Evolutionary conservation across 2,797 vertebrate species (phyloP).

Genomic region (Xyrichtys novacula): DNA sequence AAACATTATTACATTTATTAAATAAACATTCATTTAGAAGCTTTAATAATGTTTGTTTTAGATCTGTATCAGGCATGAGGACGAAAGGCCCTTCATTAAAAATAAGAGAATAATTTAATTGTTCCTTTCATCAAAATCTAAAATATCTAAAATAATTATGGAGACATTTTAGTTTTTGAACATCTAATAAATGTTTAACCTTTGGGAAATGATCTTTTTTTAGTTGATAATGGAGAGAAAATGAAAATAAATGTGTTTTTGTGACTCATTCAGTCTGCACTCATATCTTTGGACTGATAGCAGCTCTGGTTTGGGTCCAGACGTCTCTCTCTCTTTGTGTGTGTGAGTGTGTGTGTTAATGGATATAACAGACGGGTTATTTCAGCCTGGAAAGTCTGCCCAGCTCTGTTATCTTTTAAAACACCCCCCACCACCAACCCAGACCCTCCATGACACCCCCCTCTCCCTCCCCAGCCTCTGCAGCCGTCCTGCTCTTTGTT

Average conservation of each 20-base stretch:
- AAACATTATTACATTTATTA: too few relatives aligned
- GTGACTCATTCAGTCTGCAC: slow-evolving; percentile 7
- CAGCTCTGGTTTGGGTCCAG: slow-evolving; percentile 19
- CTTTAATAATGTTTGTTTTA: too few relatives aligned
- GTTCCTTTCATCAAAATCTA: too few relatives aligned
- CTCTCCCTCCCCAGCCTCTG: neutral
- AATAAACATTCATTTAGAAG: too few relatives aligned
- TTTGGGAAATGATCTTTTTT: too few relatives aligned
- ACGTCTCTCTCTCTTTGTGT: slow-evolving; percentile 17
- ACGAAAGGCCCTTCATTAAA: too few relatives aligned
- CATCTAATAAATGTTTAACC: neutral
- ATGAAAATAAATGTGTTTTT: neutral
- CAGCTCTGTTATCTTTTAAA: slow-evolving; percentile 71
- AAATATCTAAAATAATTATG: too few relatives aligned
- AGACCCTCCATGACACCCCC: neutral
- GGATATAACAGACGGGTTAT: slow-evolving; percentile 66
- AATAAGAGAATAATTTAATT: too few relatives aligned
- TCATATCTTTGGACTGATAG: slow-evolving; percentile 16
- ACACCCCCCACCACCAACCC: neutral
- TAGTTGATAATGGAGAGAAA: too few relatives aligned
- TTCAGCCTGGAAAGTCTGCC: slow-evolving; percentile 66
- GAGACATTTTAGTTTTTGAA: neutral
- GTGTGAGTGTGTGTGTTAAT: slow-evolving; percentile 52
- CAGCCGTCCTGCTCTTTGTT: slow-evolving; percentile 7
- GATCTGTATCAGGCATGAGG: too few relatives aligned